Percentiles rank a stretch among this genome's conserved stretches.
Conservation (phyloP, 1,140 invertebrate species). For the Leptinotarsa undecemlineata region DNA sequence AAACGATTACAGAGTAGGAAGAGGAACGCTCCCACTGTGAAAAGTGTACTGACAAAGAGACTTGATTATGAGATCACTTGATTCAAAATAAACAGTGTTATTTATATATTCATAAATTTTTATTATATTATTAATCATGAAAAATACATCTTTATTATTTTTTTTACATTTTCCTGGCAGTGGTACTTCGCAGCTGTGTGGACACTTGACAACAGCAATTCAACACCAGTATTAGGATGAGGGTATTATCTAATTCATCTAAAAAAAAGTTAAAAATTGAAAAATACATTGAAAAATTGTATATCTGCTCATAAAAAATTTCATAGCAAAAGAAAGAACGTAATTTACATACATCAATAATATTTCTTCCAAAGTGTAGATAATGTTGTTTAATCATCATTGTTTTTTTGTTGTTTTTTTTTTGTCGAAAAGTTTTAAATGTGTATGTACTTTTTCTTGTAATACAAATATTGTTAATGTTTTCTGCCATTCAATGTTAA, state of each 20-base stretch:
- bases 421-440: too few species aligned
- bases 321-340: too few species aligned
- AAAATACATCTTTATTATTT: not conserved
- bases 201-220: conserved; percentile 50
- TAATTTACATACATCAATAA: too few species aligned
- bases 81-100: conserved; percentile 21
- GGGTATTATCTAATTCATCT: conserved; percentile 36
- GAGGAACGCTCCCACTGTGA: conserved; percentile 34
- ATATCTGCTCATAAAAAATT: too few species aligned
- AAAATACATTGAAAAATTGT: not conserved
- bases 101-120: conserved; percentile 9
- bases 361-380: too few species aligned
- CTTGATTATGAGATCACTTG: conserved; percentile 18
- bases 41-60: conserved; percentile 36
- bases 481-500: too few species aligned
- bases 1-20: conserved; percentile 41
- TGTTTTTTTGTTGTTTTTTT: too few species aligned
- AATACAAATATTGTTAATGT: too few species aligned
- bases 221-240: conserved; percentile 39
- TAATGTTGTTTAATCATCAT: too few species aligned
- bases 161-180: conserved; percentile 27
- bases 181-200: conserved; percentile 30
- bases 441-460: too few species aligned
- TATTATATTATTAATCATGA: not conserved
- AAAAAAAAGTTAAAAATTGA: conserved; percentile 40